A percentile compares a stretch with the other conserved stretches of the same genome.
phyloP scores from a whole-genome alignment of 2,888 invertebrate genomes.

The Andrena fulva region DNA sequence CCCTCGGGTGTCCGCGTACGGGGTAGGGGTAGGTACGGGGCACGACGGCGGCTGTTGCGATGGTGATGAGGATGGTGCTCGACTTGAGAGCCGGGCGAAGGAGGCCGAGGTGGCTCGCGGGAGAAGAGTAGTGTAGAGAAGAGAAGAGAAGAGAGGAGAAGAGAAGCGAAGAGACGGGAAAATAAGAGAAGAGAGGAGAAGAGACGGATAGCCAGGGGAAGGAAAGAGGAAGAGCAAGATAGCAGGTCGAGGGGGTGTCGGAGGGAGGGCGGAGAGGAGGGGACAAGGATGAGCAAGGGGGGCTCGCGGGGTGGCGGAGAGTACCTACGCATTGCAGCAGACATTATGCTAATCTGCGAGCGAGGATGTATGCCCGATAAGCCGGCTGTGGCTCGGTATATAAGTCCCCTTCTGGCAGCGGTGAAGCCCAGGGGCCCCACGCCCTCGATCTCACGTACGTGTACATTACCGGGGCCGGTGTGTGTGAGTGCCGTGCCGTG shows the following conservation, averaged over 20 bases:
- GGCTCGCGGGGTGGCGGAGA: constrained; percentile 39
- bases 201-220: background rate
- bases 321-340: constrained; percentile 82
- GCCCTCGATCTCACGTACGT: constrained; percentile 82
- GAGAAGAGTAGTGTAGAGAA: constrained; percentile 25
- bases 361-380: constrained; percentile 84
- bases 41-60: constrained; percentile 55
- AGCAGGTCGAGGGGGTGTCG: constrained; percentile 11
- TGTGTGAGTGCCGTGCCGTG: constrained; percentile 48
- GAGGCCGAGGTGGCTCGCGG: constrained; percentile 22
- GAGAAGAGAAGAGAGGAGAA: constrained; percentile 28
- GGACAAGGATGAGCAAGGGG: constrained; percentile 16
- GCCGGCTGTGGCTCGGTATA: constrained; percentile 76
- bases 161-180: constrained; percentile 36
- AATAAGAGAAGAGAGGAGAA: background rate
- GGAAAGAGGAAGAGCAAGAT: background rate
- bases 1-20: constrained; percentile 65
- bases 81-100: constrained; percentile 33
- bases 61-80: constrained; percentile 65
- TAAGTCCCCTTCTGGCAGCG: constrained; percentile 76
- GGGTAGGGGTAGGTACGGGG: constrained; percentile 52
- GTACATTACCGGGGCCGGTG: constrained; percentile 58
- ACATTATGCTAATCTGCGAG: constrained; percentile 84
- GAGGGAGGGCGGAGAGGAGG: constrained; percentile 20
- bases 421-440: constrained; percentile 83